A percentile compares a stretch with the other conserved stretches of the same genome.
These are phyloP conservation scores for Caenorhabditis macrosperma DNA, from an alignment of 2,888 invertebrate genomes.

Conservation along the genomic window DNA sequence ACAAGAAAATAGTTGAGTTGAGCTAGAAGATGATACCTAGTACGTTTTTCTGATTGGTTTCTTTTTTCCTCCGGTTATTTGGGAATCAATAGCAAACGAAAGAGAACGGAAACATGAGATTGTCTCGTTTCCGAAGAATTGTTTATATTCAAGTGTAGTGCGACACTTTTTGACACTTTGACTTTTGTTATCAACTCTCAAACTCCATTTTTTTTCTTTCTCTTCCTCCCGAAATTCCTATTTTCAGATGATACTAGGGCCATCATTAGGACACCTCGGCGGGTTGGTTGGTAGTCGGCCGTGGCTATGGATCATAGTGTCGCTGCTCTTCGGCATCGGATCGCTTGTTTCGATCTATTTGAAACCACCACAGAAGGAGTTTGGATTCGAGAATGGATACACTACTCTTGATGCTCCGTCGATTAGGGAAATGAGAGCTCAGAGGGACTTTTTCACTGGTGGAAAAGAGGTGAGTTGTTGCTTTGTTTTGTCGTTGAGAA, in stretches of 20 bases:
- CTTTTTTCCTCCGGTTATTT: neutral
- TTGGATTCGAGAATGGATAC: slow-evolving; percentile 66
- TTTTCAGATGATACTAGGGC: slow-evolving; percentile 59
- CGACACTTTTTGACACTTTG: neutral
- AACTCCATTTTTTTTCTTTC: neutral
- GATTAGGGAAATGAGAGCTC: slow-evolving; percentile 58
- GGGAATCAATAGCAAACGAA: no score
- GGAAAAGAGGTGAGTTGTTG: slow-evolving; percentile 58
- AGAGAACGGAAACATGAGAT: no score
- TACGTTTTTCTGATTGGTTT: slow-evolving; percentile 15
- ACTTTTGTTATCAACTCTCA: neutral
- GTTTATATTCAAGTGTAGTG: neutral
- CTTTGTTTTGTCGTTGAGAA: neutral
- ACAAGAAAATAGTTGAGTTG: slow-evolving; percentile 16
- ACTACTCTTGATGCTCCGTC: slow-evolving; percentile 64
- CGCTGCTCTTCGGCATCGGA: neutral
- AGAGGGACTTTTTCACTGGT: slow-evolving; percentile 64
- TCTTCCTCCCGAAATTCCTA: neutral
- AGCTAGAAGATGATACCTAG: slow-evolving; percentile 13
- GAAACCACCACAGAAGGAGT: slow-evolving; percentile 13
- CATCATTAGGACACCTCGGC: slow-evolving; percentile 51
- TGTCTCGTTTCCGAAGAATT: neutral
- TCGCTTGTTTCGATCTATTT: slow-evolving; percentile 2
- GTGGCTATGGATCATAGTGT: slow-evolving; percentile 31
- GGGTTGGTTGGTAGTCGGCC: slow-evolving; percentile 40